Evolutionary conservation across 2,797 vertebrate genomes (phyloP).

Genomic region (Champsocephalus esox): DNA sequence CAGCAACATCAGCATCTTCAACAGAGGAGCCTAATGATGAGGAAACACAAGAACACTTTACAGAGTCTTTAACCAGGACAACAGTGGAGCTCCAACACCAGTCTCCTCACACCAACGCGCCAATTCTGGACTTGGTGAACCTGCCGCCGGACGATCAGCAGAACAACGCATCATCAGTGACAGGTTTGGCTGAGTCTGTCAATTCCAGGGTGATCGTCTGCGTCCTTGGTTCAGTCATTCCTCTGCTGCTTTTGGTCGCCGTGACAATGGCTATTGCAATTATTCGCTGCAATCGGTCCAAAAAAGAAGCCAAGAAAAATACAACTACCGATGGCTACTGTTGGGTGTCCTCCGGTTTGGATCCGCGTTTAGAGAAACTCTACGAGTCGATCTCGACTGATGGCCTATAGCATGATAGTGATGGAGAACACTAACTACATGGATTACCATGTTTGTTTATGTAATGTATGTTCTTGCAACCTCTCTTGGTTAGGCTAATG

Average conservation of each 20-base stretch:
- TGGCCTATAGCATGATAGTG: slow-evolving; percentile 66
- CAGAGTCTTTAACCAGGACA: slow-evolving; percentile 39
- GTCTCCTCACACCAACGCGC: slow-evolving; percentile 47
- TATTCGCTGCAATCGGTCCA: slow-evolving; percentile 71
- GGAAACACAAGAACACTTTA: slow-evolving; percentile 10
- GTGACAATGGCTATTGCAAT: slow-evolving; percentile 69
- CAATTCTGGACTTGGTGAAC: slow-evolving; percentile 20
- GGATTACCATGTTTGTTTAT: slow-evolving; percentile 48
- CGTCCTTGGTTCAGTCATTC: slow-evolving; percentile 75
- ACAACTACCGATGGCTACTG: slow-evolving; percentile 81
- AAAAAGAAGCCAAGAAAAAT: slow-evolving; percentile 76
- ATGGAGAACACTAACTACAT: neutral
- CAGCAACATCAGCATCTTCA: neutral
- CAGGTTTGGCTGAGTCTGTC: neutral
- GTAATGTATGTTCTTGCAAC: slow-evolving; percentile 48
- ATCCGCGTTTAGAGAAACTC: slow-evolving; percentile 76
- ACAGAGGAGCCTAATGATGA: neutral
- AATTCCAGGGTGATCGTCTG: slow-evolving; percentile 72
- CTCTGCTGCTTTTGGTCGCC: slow-evolving; percentile 72
- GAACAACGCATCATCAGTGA: slow-evolving; percentile 33
- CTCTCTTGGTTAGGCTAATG: neutral
- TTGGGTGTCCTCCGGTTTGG: slow-evolving; percentile 84
- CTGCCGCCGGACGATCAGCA: neutral
- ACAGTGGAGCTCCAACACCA: slow-evolving; percentile 54
- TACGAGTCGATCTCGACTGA: slow-evolving; percentile 76